Evolutionary conservation across 2,797 vertebrate genomes (phyloP).

Genomic region (Trachurus trachurus): DNA sequence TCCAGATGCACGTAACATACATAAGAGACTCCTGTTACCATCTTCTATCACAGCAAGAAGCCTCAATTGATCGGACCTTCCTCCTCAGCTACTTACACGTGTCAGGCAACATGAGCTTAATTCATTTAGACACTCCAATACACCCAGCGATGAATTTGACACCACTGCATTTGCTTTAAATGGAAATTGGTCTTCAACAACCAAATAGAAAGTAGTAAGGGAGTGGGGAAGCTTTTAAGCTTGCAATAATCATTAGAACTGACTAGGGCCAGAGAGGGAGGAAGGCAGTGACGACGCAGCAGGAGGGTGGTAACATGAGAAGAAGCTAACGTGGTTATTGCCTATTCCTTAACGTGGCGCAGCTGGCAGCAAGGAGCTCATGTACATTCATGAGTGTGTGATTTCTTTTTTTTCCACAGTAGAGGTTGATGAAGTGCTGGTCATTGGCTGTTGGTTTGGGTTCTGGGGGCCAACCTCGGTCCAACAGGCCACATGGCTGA

Average conservation of each 20-base stretch:
- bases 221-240: constrained; percentile 68
- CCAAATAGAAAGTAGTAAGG: constrained; percentile 52
- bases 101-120: constrained; percentile 58
- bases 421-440: constrained; percentile 8
- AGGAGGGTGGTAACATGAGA: constrained; percentile 60
- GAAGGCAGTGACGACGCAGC: constrained; percentile 34
- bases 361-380: constrained; percentile 43
- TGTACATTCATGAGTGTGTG: constrained; percentile 55
- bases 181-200: constrained; percentile 64
- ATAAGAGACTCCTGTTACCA: neutral
- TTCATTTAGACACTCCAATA: constrained; percentile 54
- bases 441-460: constrained; percentile 18
- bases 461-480: neutral
- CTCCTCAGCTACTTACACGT: constrained; percentile 37
- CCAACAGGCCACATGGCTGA: neutral
- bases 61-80: constrained; percentile 51
- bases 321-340: constrained; percentile 61
- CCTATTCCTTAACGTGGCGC: constrained; percentile 27
- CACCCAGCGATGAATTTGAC: constrained; percentile 58
- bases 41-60: constrained; percentile 9
- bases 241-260: constrained; percentile 58
- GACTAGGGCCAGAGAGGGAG: constrained; percentile 32
- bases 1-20: neutral
- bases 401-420: constrained; percentile 35
- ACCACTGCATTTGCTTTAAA: constrained; percentile 52